Evolutionary conservation across 2,797 vertebrate species (phyloP), one percentile per base, ranked within the genome.

Genomic region (Acestrorhynchus altus): DNA sequence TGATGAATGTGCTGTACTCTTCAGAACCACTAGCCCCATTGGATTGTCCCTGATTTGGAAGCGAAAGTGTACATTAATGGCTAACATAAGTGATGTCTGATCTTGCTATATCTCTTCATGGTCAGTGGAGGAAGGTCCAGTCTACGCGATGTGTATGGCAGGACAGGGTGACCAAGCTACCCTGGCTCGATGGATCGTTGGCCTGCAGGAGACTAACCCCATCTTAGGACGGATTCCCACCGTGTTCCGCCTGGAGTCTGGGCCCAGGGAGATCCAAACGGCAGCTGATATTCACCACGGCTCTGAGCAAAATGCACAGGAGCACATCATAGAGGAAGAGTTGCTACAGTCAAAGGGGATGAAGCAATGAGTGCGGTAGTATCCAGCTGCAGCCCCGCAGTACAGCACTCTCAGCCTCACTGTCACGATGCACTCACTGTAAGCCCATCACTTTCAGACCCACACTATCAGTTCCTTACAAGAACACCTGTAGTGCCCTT

Each of bases 131-230:
- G 96, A 98, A 84, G 96, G 95, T 13, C 90, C 92, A 0, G 82
- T 98, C 60, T 97, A 94, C 4, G 96, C 94, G 59, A 95, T 98
- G 89, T 97, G 96, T 69, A 94, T 97, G 93, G 89, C 90, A 0
- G 85, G 91, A 15, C 91, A 85, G 1, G 93, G 93, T 7, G 94
- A 96, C 80, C 93, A 95, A 85, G 88, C 80, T 15, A 94, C 93
- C 1, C 90, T 98, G 47, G 93, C 93, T 78, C 93, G 90, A 79
- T 98, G 96, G 96, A 94, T 98, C 83, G 91, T 92, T 0, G 92
- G 93, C 56, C 92, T 98, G 49, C 96, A 97, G 85, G 86, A 94
- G 82, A 90, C 86, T 74, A 97, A 96, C 83, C 94, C 95, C 4
- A 60, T 93, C 18, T 88, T 98, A 80, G 92, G 91, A 16, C 87